A percentile compares a stretch with the other conserved stretches of the same genome.
phyloP scores from a whole-genome alignment of 2,888 invertebrate species.

The Odontocolon sp. region DNA sequence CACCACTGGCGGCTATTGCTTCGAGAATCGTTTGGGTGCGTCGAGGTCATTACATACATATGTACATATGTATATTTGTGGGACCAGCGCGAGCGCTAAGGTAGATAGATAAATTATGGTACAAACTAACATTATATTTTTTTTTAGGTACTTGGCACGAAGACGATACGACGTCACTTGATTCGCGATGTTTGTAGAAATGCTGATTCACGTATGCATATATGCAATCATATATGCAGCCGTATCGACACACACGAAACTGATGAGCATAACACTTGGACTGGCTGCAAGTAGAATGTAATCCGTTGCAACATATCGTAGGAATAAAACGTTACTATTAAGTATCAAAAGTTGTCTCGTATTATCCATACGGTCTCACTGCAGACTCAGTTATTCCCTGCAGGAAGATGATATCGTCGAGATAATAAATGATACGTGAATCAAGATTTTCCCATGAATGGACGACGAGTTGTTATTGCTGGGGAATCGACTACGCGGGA shows the following conservation, averaged over 20 bases:
- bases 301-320: slow-evolving; percentile 17
- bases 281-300: slow-evolving; percentile 6
- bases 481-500: neutral
- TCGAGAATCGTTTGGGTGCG: neutral
- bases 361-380: slow-evolving; percentile 12
- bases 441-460: slow-evolving; percentile 51
- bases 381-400: neutral
- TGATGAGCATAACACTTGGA: neutral
- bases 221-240: neutral
- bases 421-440: slow-evolving; percentile 30
- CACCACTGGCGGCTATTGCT: slow-evolving; percentile 20
- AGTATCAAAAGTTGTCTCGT: slow-evolving; percentile 28
- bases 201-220: neutral
- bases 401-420: slow-evolving; percentile 47
- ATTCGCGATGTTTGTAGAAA: slow-evolving; percentile 10
- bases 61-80: neutral
- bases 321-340: slow-evolving; percentile 27
- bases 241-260: slow-evolving; percentile 12
- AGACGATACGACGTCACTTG: too few species aligned
- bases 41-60: slow-evolving; percentile 13
- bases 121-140: too few species aligned
- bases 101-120: slow-evolving; percentile 27
- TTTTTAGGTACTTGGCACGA: too few species aligned
- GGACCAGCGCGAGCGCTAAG: too few species aligned
- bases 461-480: slow-evolving; percentile 46